Evolutionary conservation across 2,888 invertebrate species (phyloP).

Genomic region (Hipparchia semele): DNA sequence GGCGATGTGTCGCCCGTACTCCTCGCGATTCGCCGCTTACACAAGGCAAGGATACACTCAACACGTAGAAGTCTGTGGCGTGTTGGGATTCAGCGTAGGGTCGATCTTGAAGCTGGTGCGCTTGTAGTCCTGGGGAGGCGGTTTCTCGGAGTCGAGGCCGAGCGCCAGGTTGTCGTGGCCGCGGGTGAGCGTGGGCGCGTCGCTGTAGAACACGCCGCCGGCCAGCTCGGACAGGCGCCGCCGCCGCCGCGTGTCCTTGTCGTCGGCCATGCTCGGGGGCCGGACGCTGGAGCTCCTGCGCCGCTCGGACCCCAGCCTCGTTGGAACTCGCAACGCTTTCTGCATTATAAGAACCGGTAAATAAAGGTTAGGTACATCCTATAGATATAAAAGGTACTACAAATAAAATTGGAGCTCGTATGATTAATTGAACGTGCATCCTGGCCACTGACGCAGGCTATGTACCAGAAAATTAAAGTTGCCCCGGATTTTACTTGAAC

Average conservation of each 20-base stretch:
- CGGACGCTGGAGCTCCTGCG: constrained; percentile 75
- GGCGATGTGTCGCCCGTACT: no score
- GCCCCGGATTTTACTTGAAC: no score
- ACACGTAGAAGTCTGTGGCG: constrained; percentile 52
- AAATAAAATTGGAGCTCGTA: background rate
- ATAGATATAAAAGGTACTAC: no score
- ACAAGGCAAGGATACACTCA: constrained; percentile 35
- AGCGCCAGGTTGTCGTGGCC: constrained; percentile 71
- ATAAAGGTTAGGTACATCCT: no score
- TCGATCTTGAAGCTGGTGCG: constrained; percentile 57
- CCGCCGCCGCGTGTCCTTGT: constrained; percentile 73
- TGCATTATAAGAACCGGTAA: constrained; percentile 42
- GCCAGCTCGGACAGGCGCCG: constrained; percentile 76
- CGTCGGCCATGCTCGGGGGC: constrained; percentile 67
- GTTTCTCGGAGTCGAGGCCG: constrained; percentile 66
- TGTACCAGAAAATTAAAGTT: no score
- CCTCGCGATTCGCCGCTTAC: no score
- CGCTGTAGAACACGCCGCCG: constrained; percentile 79
- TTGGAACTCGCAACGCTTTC: constrained; percentile 67
- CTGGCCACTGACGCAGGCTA: background rate
- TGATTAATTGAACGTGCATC: background rate
- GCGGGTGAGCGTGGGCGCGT: constrained; percentile 55
- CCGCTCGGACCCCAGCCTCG: constrained; percentile 66
- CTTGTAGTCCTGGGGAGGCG: constrained; percentile 54
- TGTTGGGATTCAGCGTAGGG: constrained; percentile 45